Evolutionary conservation across 2,113 vertebrate genomes (phyloP).

Genomic region (Protomyctophum bolini): DNA sequence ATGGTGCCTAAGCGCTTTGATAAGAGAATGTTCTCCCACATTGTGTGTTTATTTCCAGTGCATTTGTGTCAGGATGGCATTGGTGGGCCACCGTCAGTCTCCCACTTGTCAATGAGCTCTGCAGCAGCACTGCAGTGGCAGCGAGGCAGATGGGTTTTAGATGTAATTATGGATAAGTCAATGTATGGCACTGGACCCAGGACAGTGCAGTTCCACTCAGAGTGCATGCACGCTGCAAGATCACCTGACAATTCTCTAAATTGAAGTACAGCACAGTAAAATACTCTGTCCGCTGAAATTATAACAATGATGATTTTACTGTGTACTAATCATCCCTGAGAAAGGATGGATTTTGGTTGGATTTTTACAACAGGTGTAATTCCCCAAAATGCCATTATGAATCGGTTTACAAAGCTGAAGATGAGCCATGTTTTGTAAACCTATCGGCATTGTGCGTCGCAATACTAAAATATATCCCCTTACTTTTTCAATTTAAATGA

Average conservation of each 20-base stretch:
- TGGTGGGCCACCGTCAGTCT: conserved; percentile 19
- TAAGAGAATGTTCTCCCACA: conserved; percentile 20
- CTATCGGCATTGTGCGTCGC: not conserved
- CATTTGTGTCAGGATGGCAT: conserved; percentile 26
- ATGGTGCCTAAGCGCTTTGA: conserved; percentile 55
- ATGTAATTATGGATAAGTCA: conserved; percentile 56
- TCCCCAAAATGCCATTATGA: not conserved
- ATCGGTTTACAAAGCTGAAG: conserved; percentile 16
- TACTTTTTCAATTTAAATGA: conserved; percentile 21
- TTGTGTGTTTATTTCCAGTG: conserved; percentile 17
- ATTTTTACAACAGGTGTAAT: not conserved
- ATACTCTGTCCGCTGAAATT: not conserved
- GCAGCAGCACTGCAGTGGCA: conserved; percentile 75
- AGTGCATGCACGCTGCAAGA: conserved; percentile 19
- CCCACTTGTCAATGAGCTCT: conserved; percentile 42
- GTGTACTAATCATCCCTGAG: not conserved
- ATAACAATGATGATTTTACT: not conserved
- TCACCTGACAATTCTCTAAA: conserved; percentile 6
- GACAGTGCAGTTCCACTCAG: conserved; percentile 23
- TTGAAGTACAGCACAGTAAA: too few species aligned
- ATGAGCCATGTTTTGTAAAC: conserved; percentile 13
- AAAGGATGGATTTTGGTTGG: not conserved
- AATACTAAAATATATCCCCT: conserved; percentile 13
- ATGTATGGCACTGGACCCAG: conserved; percentile 31
- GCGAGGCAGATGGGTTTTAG: conserved; percentile 50